phyloP scores from a whole-genome alignment of 2,113 vertebrate species.

The Scortum barcoo region DNA sequence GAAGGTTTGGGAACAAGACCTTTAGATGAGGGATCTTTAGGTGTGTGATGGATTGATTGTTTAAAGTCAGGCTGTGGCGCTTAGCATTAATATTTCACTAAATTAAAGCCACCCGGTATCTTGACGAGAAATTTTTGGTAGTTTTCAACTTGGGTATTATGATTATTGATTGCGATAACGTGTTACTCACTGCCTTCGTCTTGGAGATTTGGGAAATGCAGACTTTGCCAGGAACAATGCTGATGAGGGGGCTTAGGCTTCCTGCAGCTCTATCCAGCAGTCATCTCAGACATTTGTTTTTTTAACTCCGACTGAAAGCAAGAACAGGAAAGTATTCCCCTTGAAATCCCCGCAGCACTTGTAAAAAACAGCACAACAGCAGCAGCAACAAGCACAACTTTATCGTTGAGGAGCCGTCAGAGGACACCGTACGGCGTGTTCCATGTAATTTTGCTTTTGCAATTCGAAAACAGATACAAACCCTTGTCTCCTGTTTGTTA shows the following conservation, averaged over 20 bases:
- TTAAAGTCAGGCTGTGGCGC: constrained; percentile 11
- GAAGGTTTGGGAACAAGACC: constrained; percentile 21
- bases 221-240: neutral
- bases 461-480: neutral
- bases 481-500: neutral
- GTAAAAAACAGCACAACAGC: neutral
- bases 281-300: neutral
- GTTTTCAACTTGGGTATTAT: neutral
- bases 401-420: neutral
- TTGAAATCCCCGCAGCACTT: neutral
- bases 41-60: neutral
- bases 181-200: neutral
- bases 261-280: neutral
- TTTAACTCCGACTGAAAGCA: neutral
- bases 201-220: neutral
- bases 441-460: neutral
- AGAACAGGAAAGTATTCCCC: neutral
- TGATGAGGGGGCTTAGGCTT: neutral
- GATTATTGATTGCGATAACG: neutral
- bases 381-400: neutral
- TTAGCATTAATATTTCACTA: neutral
- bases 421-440: neutral
- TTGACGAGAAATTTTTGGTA: neutral
- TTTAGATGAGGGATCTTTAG: constrained; percentile 31
- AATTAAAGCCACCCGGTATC: neutral